Percentiles rank a stretch among this genome's conserved stretches.
Conservation (phyloP, 2,113 vertebrate genomes). For the Rhinoderma darwinii region DNA sequence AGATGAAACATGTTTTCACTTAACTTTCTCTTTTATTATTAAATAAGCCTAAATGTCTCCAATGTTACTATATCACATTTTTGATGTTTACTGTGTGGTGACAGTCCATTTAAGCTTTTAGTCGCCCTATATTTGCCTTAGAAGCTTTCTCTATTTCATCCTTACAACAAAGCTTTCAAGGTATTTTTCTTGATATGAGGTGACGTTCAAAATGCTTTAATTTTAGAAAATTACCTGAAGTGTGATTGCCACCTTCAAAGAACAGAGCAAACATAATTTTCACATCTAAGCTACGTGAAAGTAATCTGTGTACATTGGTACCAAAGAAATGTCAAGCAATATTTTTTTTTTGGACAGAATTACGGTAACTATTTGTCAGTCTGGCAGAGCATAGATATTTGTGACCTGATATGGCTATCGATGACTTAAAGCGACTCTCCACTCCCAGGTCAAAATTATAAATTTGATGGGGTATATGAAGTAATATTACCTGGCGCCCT, state of each 20-base stretch:
- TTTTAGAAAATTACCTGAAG: slow-evolving; percentile 17
- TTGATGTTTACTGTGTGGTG: neutral
- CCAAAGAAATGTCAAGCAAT: neutral
- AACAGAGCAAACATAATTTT: slow-evolving; percentile 23
- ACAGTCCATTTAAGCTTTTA: slow-evolving; percentile 1
- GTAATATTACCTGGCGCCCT: too few species aligned
- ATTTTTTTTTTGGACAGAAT: neutral
- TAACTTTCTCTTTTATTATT: neutral
- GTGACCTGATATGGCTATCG: neutral
- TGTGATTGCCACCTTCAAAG: slow-evolving; percentile 27
- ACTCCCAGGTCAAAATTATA: too few species aligned
- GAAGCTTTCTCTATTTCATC: neutral
- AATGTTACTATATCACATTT: neutral
- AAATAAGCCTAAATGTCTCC: neutral
- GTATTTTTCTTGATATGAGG: slow-evolving; percentile 4
- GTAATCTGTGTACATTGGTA: slow-evolving; percentile 9
- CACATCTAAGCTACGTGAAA: neutral
- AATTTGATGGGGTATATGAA: too few species aligned
- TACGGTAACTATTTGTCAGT: neutral
- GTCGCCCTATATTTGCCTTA: neutral
- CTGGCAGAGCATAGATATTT: neutral
- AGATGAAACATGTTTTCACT: neutral
- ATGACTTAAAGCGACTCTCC: too few species aligned
- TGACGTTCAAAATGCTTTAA: slow-evolving; percentile 9
- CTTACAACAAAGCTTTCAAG: slow-evolving; percentile 11